Evolutionary conservation across 2,888 invertebrate species (phyloP).

Genomic region (Zaprionus lineosus): DNA sequence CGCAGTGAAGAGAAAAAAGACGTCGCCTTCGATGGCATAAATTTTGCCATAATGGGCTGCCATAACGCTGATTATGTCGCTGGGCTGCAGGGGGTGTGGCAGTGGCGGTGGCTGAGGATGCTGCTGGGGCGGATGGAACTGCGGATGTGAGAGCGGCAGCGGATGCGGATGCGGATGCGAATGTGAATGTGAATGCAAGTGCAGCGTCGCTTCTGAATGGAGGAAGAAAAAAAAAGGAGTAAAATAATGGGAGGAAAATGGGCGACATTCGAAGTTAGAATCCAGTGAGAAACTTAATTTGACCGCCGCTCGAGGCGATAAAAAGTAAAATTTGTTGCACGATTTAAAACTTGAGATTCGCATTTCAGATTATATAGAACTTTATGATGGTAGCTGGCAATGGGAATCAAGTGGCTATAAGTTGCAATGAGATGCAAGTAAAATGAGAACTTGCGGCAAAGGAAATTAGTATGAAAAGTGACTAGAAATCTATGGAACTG

Average conservation of each 20-base stretch:
- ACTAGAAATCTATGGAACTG: too few species aligned
- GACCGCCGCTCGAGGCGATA: constrained; percentile 29
- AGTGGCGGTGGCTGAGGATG: not conserved
- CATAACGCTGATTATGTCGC: constrained; percentile 69
- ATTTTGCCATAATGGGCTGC: constrained; percentile 62
- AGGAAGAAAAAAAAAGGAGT: too few species aligned
- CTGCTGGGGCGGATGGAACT: constrained; percentile 3
- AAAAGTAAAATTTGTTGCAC: constrained; percentile 49
- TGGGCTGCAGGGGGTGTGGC: not conserved
- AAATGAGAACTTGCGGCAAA: too few species aligned
- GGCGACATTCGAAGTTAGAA: constrained; percentile 35
- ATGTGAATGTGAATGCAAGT: not conserved
- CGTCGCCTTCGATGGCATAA: constrained; percentile 49
- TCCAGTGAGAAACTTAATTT: constrained; percentile 51
- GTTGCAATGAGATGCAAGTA: too few species aligned
- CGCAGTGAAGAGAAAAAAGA: constrained; percentile 5
- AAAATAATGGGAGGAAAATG: too few species aligned
- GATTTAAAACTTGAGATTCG: too few species aligned
- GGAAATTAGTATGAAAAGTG: too few species aligned
- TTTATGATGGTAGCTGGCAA: too few species aligned
- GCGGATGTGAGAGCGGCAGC: not conserved
- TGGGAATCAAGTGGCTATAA: too few species aligned
- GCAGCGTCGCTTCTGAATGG: not conserved
- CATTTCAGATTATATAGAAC: too few species aligned
- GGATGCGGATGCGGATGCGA: constrained; percentile 1